These are phyloP conservation scores for Phalacrocorax aristotelis DNA, from an alignment of 2,113 vertebrate species.

Conservation along the genomic window DNA sequence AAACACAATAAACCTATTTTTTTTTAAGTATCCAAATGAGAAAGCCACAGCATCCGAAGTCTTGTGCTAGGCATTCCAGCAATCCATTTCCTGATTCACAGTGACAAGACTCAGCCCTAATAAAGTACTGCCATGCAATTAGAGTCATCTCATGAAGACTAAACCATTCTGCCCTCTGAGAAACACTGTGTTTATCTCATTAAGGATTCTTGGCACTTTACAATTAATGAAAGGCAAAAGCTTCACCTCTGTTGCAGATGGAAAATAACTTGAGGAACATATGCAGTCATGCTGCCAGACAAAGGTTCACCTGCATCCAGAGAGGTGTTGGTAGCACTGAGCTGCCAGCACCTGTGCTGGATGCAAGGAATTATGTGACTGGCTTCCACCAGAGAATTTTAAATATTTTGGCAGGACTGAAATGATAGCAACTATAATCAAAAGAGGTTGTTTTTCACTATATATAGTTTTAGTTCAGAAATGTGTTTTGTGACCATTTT, in stretches of 20 bases:
- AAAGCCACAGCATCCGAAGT: not conserved
- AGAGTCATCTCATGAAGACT: not conserved
- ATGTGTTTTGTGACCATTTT: not conserved
- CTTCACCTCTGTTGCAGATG: not conserved
- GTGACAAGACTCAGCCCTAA: not conserved
- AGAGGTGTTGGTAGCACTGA: not conserved
- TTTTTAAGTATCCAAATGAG: not conserved
- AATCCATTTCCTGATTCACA: not conserved
- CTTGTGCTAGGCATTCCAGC: not conserved
- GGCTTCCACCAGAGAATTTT: not conserved
- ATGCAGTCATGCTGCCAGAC: not conserved
- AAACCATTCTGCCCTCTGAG: not conserved
- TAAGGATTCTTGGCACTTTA: not conserved
- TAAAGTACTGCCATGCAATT: not conserved
- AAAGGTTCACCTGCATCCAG: not conserved
- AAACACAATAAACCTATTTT: not conserved
- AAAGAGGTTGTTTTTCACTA: not conserved
- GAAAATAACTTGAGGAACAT: not conserved
- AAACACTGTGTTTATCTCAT: conserved; percentile 11
- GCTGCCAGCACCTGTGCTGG: not conserved
- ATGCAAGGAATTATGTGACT: not conserved
- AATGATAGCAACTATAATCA: not conserved
- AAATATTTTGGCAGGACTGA: not conserved
- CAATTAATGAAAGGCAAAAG: not conserved
- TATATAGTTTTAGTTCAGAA: not conserved